Percentiles rank a stretch among this genome's conserved stretches.
Evolutionary conservation across 2,797 vertebrate genomes (phyloP).

Genomic region (Triplophysa yarkandensis): DNA sequence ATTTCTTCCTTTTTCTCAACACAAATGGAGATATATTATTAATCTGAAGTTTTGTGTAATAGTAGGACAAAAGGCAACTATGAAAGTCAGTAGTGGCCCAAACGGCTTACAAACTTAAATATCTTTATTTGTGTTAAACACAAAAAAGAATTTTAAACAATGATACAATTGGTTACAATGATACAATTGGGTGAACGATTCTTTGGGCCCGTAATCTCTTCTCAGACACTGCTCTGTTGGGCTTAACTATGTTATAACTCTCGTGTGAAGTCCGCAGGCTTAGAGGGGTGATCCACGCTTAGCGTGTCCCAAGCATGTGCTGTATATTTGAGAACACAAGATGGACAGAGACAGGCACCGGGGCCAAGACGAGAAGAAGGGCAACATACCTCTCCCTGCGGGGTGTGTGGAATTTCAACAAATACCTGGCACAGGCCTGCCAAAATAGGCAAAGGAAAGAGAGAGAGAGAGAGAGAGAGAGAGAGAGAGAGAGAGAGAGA

Average conservation of each 20-base stretch:
- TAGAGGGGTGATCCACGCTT: slow-evolving; percentile 41
- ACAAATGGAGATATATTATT: too few relatives aligned
- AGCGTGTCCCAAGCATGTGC: slow-evolving; percentile 62
- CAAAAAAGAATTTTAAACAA: background rate
- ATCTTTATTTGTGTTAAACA: too few relatives aligned
- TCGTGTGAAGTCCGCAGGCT: slow-evolving; percentile 25
- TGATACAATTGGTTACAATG: background rate
- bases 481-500: slow-evolving; percentile 42
- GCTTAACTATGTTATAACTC: slow-evolving; percentile 19
- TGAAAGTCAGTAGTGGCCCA: too few relatives aligned
- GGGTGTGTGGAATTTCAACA: slow-evolving; percentile 86
- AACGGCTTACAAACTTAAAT: too few relatives aligned
- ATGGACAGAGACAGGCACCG: slow-evolving; percentile 79
- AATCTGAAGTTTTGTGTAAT: too few relatives aligned
- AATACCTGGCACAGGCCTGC: slow-evolving; percentile 83
- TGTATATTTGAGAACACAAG: slow-evolving; percentile 67
- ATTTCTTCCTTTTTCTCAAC: too few relatives aligned
- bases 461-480: slow-evolving; percentile 46
- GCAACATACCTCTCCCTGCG: slow-evolving; percentile 79
- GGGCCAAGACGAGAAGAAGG: slow-evolving; percentile 64
- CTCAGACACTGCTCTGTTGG: background rate
- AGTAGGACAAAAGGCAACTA: too few relatives aligned
- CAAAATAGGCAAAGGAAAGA: slow-evolving; percentile 71
- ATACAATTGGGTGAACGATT: too few relatives aligned
- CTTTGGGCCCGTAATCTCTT: slow-evolving; percentile 12